Base-by-base conservation (phyloP, 2,888 invertebrate genomes). In the Cantharis nigra region DNA sequence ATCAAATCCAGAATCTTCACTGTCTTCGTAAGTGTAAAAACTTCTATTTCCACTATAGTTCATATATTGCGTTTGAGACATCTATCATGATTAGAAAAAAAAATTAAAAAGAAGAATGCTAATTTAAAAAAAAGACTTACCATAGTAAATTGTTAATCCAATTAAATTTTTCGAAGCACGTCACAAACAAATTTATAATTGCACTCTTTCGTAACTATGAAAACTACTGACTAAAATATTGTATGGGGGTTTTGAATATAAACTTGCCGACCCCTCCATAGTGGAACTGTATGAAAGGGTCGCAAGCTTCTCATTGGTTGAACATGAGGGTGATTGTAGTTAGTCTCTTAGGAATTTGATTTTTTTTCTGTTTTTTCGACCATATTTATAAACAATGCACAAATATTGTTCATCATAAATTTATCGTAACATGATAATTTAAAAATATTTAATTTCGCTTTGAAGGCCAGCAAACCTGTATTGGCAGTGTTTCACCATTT, bases 1-100 rank as follows among this genome's bases (percentile, higher is more conserved):
- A 83, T 95, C 95, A 85, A 94, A 93, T 70, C 95, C 95, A 0
- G 95, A 95, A 85, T 95, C 95, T 75, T 93, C 94, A 80, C 95
- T 95, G 86, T 91, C 90, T 71, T 91, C 90, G 82, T 90, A 87
- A 26, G 82, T 80, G 69, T 63, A 72, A 20, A 70, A 71, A 16
- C 82, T 83, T 76, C 81, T 83, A 75, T 79, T 78, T 62, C 62
- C 63, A 23, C 49, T 70, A 18, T 28, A 26, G 18, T 71, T 71
- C 9, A 63, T 11, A 28, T 73, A 78, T 18, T 30, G 63, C 63
- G 67, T 14, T 30, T 76, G 73, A 5, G 78, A 75, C 78, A 78
- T 78, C 78, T 78, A 49, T n/a, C 3, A 49, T n/a, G 49, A n/a
- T 49, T 9, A 67, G 63, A 64, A 75, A 78, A 62, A 63, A 26